A percentile compares a stretch with the other conserved stretches of the same genome.
These are phyloP conservation scores for Chrysolina haemoptera DNA, from an alignment of 2,888 invertebrate genomes.

Conservation along the genomic window DNA sequence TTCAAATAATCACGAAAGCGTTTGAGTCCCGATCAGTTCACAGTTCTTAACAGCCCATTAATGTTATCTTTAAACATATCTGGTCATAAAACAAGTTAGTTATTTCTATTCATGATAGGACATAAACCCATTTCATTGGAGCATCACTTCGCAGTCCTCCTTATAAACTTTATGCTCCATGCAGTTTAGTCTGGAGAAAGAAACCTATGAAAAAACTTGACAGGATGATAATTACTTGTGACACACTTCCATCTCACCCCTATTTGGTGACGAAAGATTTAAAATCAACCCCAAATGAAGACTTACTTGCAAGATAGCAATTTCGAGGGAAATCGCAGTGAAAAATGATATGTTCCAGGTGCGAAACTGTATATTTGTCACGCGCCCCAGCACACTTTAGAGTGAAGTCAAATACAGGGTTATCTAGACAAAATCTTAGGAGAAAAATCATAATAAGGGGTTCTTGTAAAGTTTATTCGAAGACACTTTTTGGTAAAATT, in stretches of 20 bases:
- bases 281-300: constrained; percentile 30
- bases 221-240: constrained; percentile 33
- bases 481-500: no score
- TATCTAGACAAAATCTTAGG: not conserved
- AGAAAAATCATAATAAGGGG: no score
- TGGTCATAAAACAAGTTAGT: constrained; percentile 10
- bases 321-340: not conserved
- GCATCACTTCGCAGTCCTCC: constrained; percentile 3
- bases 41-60: not conserved
- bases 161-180: constrained; percentile 5
- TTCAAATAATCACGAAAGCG: not conserved
- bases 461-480: no score
- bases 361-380: constrained; percentile 14
- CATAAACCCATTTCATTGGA: not conserved
- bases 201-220: constrained; percentile 35
- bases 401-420: not conserved
- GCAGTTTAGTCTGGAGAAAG: constrained; percentile 21
- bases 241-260: constrained; percentile 33
- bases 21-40: not conserved
- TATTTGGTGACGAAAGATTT: constrained; percentile 30
- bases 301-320: constrained; percentile 1
- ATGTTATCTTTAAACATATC: not conserved
- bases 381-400: not conserved
- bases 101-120: not conserved
- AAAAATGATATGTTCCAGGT: constrained; percentile 7